Evolutionary conservation across 2,888 invertebrate species (phyloP), one percentile per base, ranked within the genome.

Genomic region (Reticulitermes lucifugus): DNA sequence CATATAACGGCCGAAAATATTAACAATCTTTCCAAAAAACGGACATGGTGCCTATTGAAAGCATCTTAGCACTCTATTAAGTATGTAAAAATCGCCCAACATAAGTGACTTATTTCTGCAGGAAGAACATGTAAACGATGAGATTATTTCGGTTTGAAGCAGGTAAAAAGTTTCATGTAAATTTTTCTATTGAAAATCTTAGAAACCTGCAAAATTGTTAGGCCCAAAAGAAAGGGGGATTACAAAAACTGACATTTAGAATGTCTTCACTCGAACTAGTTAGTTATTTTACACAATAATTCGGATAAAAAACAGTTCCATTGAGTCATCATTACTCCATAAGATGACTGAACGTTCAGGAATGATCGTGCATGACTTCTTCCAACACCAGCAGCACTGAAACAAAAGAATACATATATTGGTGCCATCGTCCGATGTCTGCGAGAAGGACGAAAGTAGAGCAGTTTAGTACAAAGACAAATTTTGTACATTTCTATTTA

Each of bases 201-300:
- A n/a, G n/a, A 65, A 18, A 55, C 12, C 65, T 12, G 65, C 25
- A 65, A 65, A n/a, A n/a, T 65, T 73, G 1, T 73, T 73, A 73
- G 73, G 73, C 73, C 73, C 41, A 35, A 73, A 73, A 41, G 0
- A 12, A n/a, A 41, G 12, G 9, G 46, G 4, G 9, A 46, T 12
- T 12, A 41, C 35, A 7, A 21, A 73, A 73, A 18, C 73, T 21
- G 73, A 73, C 29, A 73, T 25, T 29, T 73, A 41, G 7, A 73
- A 41, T 41, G 73, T 70, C 70, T 70, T 25, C 25, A 25, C 35
- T 65, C n/a, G 21, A 18, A 73, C 73, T 73, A 73, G 2, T 41
- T 70, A 6, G 25, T 73, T 73, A 73, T 73, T 41, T 25, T 14
- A 73, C 73, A 41, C 73, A 73, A 73, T 73, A 73, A 73, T 73